phyloP scores from a whole-genome alignment of 2,113 vertebrate genomes.

The Phyllopteryx taeniolatus region DNA sequence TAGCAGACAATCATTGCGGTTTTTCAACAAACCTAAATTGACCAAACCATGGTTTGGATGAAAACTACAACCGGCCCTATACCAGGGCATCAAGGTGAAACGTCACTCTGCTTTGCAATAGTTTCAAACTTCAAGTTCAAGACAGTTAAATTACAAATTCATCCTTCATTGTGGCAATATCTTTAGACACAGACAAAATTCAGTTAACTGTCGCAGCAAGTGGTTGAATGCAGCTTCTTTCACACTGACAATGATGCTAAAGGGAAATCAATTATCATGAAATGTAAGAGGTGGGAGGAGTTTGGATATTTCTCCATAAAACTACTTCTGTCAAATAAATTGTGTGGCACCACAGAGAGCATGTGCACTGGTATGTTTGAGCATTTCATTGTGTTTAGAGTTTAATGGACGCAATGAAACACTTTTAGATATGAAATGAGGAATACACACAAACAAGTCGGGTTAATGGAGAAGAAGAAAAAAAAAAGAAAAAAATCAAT shows the following conservation, averaged over 20 bases:
- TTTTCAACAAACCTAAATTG: constrained; percentile 65
- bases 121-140: constrained; percentile 17
- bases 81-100: constrained; percentile 2
- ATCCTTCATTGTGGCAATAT: constrained; percentile 7
- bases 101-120: constrained; percentile 6
- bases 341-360: background rate
- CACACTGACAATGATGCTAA: background rate
- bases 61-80: constrained; percentile 14
- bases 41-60: constrained; percentile 42
- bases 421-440: background rate
- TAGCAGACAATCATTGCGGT: constrained; percentile 38
- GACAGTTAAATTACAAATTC: constrained; percentile 8
- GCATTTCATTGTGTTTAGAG: too few relatives aligned
- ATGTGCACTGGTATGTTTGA: background rate
- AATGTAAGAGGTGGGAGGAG: background rate
- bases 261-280: background rate
- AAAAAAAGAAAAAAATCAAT: background rate
- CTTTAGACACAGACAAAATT: background rate
- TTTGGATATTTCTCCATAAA: background rate
- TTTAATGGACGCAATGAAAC: background rate
- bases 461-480: background rate
- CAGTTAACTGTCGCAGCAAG: background rate
- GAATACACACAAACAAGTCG: background rate
- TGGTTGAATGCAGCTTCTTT: background rate
- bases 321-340: background rate